Percentiles rank a stretch among this genome's conserved stretches.
These are phyloP conservation scores for Dasyornis broadbenti DNA, from an alignment of 2,113 vertebrate genomes.

Conservation along the genomic window DNA sequence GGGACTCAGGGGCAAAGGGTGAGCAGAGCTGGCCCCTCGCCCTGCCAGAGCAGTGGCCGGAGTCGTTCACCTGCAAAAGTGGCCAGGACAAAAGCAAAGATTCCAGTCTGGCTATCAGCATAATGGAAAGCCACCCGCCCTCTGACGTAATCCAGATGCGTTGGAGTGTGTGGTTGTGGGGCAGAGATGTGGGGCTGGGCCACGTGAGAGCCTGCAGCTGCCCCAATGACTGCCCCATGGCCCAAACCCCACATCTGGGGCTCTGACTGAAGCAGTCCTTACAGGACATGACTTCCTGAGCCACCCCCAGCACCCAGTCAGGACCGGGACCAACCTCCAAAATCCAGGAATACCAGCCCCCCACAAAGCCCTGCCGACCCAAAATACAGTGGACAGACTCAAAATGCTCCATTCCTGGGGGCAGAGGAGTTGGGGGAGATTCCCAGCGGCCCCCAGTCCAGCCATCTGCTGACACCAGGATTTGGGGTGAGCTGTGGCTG, in stretches of 20 bases:
- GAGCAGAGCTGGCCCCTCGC: background rate
- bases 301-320: background rate
- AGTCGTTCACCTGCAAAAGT: accelerated
- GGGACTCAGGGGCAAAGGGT: background rate
- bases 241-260: background rate
- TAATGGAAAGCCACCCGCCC: accelerated
- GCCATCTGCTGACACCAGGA: background rate
- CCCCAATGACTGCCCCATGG: background rate
- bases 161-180: accelerated
- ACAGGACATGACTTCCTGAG: accelerated
- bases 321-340: accelerated
- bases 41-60: background rate
- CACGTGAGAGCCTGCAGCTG: background rate
- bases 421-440: background rate
- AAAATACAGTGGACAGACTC: background rate
- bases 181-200: background rate
- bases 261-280: background rate
- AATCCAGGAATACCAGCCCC: background rate
- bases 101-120: background rate
- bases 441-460: accelerated
- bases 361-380: background rate
- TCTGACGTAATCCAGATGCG: accelerated
- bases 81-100: background rate
- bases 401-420: background rate
- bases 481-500: background rate